Percentiles rank a stretch among this genome's conserved stretches.
Evolutionary conservation across 2,113 vertebrate genomes (phyloP).

Genomic region (Hemichromis elongatus): DNA sequence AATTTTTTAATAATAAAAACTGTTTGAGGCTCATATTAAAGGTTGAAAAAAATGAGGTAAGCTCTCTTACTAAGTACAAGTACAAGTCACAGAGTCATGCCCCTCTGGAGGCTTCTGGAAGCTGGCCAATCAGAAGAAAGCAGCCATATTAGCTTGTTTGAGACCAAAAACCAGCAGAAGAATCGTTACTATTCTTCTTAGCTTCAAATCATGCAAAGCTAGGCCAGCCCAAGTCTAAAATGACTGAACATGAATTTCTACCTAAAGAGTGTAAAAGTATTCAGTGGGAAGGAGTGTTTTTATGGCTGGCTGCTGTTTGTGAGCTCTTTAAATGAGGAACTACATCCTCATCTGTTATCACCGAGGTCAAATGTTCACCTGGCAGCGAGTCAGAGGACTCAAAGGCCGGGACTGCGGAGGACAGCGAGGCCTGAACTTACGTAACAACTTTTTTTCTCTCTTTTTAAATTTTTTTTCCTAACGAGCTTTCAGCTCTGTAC

Average conservation of each 20-base stretch:
- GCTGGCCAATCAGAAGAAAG: not conserved
- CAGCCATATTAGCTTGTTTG: not conserved
- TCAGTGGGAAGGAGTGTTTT: not conserved
- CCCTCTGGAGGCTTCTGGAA: not conserved
- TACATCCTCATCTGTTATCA: constrained; percentile 36
- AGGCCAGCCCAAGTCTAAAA: not conserved
- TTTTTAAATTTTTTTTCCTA: not conserved
- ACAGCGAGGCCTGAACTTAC: not conserved
- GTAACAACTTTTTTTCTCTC: not conserved
- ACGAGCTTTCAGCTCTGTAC: not conserved
- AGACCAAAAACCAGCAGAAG: not conserved
- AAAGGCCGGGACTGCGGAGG: not conserved
- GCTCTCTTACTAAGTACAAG: no score
- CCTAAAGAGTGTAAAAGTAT: not conserved
- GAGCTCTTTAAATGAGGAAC: constrained; percentile 32
- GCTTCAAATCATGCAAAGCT: not conserved
- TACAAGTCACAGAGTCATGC: not conserved
- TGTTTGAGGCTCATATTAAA: not conserved
- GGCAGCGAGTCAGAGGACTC: not conserved
- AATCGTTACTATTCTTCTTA: not conserved
- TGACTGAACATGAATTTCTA: not conserved
- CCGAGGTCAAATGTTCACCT: constrained; percentile 26
- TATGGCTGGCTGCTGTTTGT: not conserved
- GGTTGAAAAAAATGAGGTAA: not conserved
- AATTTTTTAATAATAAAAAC: not conserved